phyloP scores from a whole-genome alignment of 1,140 invertebrate species.

The Zaprionus taronus region DNA sequence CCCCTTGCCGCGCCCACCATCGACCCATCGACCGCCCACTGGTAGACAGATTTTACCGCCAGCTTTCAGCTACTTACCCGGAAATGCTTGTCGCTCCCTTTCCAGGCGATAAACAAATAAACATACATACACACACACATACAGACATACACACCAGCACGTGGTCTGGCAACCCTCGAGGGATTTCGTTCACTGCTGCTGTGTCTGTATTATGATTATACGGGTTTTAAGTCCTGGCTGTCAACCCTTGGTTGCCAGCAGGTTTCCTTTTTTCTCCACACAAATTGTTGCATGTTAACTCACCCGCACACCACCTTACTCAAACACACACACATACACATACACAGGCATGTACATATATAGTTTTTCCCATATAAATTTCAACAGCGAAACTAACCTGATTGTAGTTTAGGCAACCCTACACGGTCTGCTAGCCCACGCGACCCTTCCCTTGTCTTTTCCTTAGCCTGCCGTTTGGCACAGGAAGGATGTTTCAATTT shows the following conservation, averaged over 20 bases:
- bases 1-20: not conserved
- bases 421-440: not conserved
- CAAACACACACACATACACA: constrained; percentile 19
- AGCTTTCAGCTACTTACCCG: constrained; percentile 70
- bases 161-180: constrained; percentile 29
- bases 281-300: constrained; percentile 74
- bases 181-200: constrained; percentile 30
- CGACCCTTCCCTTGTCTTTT: not conserved
- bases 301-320: constrained; percentile 32
- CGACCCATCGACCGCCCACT: constrained; percentile 23
- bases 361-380: constrained; percentile 64
- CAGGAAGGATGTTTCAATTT: constrained; percentile 82
- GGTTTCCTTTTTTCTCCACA: constrained; percentile 46
- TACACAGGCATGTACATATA: constrained; percentile 5
- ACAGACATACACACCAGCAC: constrained; percentile 11
- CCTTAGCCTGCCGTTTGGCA: constrained; percentile 8
- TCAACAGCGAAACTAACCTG: constrained; percentile 40
- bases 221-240: constrained; percentile 46
- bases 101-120: constrained; percentile 39
- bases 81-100: constrained; percentile 63
- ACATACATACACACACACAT: constrained; percentile 19
- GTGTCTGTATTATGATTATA: constrained; percentile 39
- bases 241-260: constrained; percentile 68
- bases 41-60: constrained; percentile 72
- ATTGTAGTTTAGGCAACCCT: constrained; percentile 45